A percentile compares a stretch with the other conserved stretches of the same genome.
Evolutionary conservation across 2,797 vertebrate genomes (phyloP).

Genomic region (Xenentodon cancila): DNA sequence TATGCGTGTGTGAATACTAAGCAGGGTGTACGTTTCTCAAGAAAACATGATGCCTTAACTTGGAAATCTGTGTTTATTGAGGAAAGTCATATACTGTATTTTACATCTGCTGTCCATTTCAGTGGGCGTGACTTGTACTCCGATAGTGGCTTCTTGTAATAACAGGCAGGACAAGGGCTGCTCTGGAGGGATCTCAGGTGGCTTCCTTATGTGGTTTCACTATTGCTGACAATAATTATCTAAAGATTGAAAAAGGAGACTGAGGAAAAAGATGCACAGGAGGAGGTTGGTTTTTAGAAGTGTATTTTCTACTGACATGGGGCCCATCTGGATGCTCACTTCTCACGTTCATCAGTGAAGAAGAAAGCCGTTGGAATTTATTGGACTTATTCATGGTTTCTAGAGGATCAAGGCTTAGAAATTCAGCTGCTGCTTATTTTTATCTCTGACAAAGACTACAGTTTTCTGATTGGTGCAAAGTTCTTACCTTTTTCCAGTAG

Average conservation of each 20-base stretch:
- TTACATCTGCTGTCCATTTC: not conserved
- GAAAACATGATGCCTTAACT: conserved; percentile 1
- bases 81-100: conserved; percentile 7
- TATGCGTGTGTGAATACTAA: conserved; percentile 19
- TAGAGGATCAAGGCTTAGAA: too few species aligned
- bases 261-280: not conserved
- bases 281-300: not conserved
- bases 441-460: too few species aligned
- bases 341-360: too few species aligned
- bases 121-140: conserved; percentile 5
- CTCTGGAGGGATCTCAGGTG: conserved; percentile 9
- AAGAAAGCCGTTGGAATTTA: too few species aligned
- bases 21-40: conserved; percentile 1
- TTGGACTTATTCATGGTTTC: too few species aligned
- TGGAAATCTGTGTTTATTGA: not conserved
- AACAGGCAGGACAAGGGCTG: conserved; percentile 7
- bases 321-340: too few species aligned
- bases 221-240: conserved; percentile 16
- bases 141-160: not conserved
- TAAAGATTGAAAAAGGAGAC: not conserved
- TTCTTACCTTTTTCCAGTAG: too few species aligned
- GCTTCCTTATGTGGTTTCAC: conserved; percentile 5
- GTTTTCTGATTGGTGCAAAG: too few species aligned
- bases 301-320: too few species aligned
- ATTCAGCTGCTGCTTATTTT: too few species aligned